A percentile compares a stretch with the other conserved stretches of the same genome.
These are phyloP conservation scores for Torymus texanus DNA, from an alignment of 2,888 invertebrate species.

Conservation along the genomic window DNA sequence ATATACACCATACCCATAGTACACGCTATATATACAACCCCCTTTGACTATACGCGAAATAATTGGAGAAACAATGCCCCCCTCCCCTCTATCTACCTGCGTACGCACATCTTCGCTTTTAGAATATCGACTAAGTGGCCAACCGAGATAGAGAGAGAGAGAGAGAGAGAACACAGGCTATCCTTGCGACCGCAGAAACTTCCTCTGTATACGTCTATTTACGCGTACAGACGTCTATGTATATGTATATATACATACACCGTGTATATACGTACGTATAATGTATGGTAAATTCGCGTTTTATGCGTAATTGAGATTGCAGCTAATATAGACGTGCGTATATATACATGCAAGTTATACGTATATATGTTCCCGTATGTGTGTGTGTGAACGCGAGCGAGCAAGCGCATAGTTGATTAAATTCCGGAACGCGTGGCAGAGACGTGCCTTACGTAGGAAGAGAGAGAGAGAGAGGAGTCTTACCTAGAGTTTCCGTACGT, in stretches of 20 bases:
- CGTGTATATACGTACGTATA: neutral
- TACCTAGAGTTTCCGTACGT: too few species aligned
- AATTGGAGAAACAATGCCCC: constrained; percentile 37
- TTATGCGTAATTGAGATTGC: constrained; percentile 64
- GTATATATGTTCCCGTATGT: neutral
- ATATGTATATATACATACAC: neutral
- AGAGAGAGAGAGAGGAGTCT: neutral
- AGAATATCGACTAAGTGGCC: constrained; percentile 39
- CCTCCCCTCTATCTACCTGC: too few species aligned
- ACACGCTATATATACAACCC: neutral
- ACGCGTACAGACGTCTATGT: too few species aligned
- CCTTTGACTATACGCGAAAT: constrained; percentile 35
- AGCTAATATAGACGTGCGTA: constrained; percentile 61
- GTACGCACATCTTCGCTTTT: neutral
- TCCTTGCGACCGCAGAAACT: neutral
- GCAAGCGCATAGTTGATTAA: constrained; percentile 62
- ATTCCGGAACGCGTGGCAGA: constrained; percentile 56
- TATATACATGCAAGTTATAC: too few species aligned
- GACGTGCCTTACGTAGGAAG: constrained; percentile 17
- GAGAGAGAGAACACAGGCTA: too few species aligned
- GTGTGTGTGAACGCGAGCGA: neutral
- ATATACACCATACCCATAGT: too few species aligned
- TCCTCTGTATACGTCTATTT: constrained; percentile 16
- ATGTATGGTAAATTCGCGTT: constrained; percentile 65
- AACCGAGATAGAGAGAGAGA: neutral